Percentiles rank a stretch among this genome's conserved stretches.
phyloP scores from a whole-genome alignment of 2,888 invertebrate species.

The Zygogramma bicolorata region DNA sequence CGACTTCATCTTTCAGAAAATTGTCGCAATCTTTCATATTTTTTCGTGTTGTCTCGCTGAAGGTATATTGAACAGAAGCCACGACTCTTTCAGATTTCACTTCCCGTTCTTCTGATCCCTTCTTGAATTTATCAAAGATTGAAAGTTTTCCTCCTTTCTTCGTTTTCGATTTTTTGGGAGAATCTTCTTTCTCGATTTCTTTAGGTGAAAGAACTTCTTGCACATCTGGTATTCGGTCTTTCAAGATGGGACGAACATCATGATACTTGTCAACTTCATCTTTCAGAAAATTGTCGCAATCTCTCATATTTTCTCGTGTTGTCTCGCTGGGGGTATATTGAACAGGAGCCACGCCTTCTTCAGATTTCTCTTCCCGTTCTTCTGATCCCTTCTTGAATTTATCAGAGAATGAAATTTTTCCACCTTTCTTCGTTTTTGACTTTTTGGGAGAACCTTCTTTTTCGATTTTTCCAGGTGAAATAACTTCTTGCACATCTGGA shows the following conservation, averaged over 20 bases:
- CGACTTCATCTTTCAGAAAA: slow-evolving; percentile 33
- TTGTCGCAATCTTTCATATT: slow-evolving; percentile 20
- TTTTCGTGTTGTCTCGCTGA: slow-evolving; percentile 3
- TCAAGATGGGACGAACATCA: slow-evolving; percentile 44
- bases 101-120: slow-evolving; percentile 46
- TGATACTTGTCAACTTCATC: slow-evolving; percentile 49
- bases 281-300: slow-evolving; percentile 47
- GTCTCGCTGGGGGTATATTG: slow-evolving; percentile 37
- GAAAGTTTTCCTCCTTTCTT: slow-evolving; percentile 31
- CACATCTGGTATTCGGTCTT: slow-evolving; percentile 20
- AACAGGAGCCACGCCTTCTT: slow-evolving; percentile 10
- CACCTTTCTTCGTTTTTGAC: not conserved
- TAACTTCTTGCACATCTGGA: not conserved
- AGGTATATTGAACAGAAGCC: not conserved
- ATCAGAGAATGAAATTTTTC: not conserved
- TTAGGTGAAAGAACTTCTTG: slow-evolving; percentile 13
- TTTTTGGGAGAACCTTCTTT: not conserved
- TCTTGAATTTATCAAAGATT: slow-evolving; percentile 54
- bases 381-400: slow-evolving; percentile 24
- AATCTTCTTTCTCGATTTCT: not conserved
- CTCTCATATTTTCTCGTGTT: slow-evolving; percentile 39
- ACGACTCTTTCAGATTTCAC: not conserved
- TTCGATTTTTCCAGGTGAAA: not conserved
- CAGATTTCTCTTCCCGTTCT: slow-evolving; percentile 3
- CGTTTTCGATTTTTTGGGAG: not conserved